Conservation (phyloP, 2,113 vertebrate genomes). For the Myocastor coypus region DNA sequence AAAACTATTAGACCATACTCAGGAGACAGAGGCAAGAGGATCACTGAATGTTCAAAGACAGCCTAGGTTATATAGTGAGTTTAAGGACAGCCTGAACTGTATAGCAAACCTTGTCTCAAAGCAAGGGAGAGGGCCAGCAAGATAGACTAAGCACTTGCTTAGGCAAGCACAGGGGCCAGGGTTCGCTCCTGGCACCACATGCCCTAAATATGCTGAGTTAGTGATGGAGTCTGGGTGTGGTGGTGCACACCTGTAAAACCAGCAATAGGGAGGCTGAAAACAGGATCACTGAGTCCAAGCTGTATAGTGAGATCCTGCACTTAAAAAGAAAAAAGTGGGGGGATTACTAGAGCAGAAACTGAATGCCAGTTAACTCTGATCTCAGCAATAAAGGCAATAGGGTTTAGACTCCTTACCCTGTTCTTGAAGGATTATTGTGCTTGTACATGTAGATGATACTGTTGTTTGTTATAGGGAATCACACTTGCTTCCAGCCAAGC, state of each 20-base stretch:
- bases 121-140: no score
- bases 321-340: not conserved
- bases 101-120: not conserved
- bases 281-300: no score
- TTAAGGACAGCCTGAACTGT: not conserved
- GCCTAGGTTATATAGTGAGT: not conserved
- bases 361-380: conserved; percentile 11
- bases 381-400: not conserved
- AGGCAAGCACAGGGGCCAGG: no score
- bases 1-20: not conserved
- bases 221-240: no score
- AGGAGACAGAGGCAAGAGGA: not conserved
- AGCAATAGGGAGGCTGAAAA: no score
- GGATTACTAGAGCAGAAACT: not conserved
- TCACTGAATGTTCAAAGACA: not conserved
- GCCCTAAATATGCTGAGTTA: no score
- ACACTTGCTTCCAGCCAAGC: conserved; percentile 94
- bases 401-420: not conserved
- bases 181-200: no score
- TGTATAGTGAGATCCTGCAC: no score
- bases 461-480: conserved; percentile 88
- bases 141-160: no score
- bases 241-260: no score
- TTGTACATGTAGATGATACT: not conserved
- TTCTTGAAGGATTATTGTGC: not conserved